Percentiles rank a stretch among this genome's conserved stretches.
Evolutionary conservation across 2,888 invertebrate species (phyloP).

Genomic region (Hypsopygia costalis): DNA sequence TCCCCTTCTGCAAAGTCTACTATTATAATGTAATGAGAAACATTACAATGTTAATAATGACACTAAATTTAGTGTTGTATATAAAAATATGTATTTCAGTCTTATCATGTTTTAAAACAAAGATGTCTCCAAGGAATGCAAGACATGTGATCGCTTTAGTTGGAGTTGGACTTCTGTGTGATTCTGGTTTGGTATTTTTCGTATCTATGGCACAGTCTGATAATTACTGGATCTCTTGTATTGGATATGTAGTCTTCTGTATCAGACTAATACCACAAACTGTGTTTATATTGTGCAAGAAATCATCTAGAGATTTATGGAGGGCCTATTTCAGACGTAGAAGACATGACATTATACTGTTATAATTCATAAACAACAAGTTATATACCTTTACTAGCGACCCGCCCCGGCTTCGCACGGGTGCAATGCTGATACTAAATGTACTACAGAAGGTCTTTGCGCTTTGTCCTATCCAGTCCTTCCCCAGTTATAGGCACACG

Average conservation of each 20-base stretch:
- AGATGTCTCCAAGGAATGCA: slow-evolving; percentile 18
- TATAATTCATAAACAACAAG: too few relatives aligned
- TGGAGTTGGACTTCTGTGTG: slow-evolving; percentile 26
- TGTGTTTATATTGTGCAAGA: slow-evolving; percentile 2
- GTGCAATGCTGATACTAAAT: too few relatives aligned
- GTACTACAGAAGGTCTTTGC: too few relatives aligned
- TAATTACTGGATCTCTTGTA: not conserved
- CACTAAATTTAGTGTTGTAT: slow-evolving; percentile 20
- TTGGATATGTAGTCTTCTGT: not conserved
- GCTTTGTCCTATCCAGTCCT: too few relatives aligned
- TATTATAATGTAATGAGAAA: not conserved
- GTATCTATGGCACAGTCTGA: not conserved
- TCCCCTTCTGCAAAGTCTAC: too few relatives aligned
- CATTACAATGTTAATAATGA: slow-evolving; percentile 8
- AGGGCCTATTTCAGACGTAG: not conserved
- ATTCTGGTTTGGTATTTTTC: slow-evolving; percentile 9
- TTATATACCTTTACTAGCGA: too few relatives aligned
- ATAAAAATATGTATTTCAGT: slow-evolving; percentile 19
- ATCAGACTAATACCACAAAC: slow-evolving; percentile 3
- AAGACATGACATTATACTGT: too few relatives aligned
- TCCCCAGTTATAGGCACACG: too few relatives aligned
- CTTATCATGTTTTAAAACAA: slow-evolving; percentile 20
- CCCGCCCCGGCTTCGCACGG: too few relatives aligned
- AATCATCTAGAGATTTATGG: not conserved
- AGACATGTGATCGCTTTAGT: slow-evolving; percentile 22